Conservation (phyloP, 2,113 vertebrate genomes). For the Centrocercus urophasianus region DNA sequence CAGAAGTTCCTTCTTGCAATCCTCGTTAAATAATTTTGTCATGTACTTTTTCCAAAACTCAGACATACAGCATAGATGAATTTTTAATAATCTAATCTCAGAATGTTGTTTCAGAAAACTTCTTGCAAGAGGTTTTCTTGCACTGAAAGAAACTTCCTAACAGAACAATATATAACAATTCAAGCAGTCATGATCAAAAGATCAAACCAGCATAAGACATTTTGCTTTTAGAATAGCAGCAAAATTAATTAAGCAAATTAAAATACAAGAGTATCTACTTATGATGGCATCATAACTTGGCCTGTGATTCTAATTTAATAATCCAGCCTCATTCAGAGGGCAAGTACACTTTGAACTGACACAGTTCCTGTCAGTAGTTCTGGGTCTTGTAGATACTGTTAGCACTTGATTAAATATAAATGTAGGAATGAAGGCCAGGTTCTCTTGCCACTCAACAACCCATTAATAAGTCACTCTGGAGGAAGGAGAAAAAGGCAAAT, state of each 20-base stretch:
- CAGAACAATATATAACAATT: not conserved
- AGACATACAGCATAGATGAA: not conserved
- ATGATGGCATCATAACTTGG: not conserved
- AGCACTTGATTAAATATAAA: conserved; percentile 41
- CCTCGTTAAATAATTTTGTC: not conserved
- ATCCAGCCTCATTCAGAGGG: not conserved
- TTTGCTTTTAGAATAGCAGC: not conserved
- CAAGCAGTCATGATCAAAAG: not conserved
- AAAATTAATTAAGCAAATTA: conserved; percentile 25
- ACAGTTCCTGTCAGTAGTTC: not conserved
- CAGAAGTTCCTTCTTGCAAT: not conserved
- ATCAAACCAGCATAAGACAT: not conserved
- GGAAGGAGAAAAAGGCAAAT: not conserved
- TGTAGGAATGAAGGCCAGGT: not conserved
- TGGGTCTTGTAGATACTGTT: not conserved
- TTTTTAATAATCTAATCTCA: not conserved
- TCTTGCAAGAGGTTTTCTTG: not conserved
- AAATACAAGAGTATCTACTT: not conserved
- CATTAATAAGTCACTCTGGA: not conserved
- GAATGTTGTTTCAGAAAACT: not conserved
- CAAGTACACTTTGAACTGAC: not conserved
- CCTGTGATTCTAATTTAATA: not conserved
- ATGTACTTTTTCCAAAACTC: not conserved
- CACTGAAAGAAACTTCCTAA: not conserved
- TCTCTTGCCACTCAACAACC: conserved; percentile 23